Base-by-base conservation (phyloP, 2,113 vertebrate species). In the Cinclus cinclus region DNA sequence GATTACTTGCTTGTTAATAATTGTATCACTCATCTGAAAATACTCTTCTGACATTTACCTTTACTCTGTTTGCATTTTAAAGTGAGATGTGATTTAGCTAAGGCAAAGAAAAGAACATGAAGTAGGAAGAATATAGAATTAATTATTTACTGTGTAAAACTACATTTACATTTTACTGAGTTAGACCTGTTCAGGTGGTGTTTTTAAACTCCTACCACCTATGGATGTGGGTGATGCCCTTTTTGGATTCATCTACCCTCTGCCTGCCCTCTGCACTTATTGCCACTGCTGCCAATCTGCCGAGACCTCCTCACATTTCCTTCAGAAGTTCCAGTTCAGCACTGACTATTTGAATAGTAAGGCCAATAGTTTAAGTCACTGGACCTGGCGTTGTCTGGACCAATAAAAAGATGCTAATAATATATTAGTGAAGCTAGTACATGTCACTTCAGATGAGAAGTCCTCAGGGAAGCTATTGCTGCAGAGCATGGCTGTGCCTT, bases 1-100 rank as follows among this genome's bases (percentile, higher is more conserved):
- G 79, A 96, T 96, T 94, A 88, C 70, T 95, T 86, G 85, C 53
- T 90, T 77, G 41, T 92, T 92, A 90, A 92, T 86, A 88, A 92
- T 74, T 77, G 55, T 56, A 84, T 93, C 89, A 83, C 47, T 95
- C 86, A 90, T 86, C 80, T 78, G 83, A 68, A 95, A 97, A 83
- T 67, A 74, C 20, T 69, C 46, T 67, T 89, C 75, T 92, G 88
- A 83, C 94, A 93, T 94, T 93, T 86, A 90, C 79, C 69, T 83
- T 90, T 56, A 39, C 16, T 79, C 70, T 77, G 30, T 68, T 86
- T 83, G 49, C 42, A 92, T 93, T 87, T 74, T 47, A 58, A 92
- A 93, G 21, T 44, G 33, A 81, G 76, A 63, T 3, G 1, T 30
- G n/a, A 83, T 90, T 77, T 70, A 92, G 46, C 35, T 58, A 79